Evolutionary conservation across 1,140 invertebrate species (phyloP), one percentile per base, ranked within the genome.

Genomic region (Octopus bimaculoides): DNA sequence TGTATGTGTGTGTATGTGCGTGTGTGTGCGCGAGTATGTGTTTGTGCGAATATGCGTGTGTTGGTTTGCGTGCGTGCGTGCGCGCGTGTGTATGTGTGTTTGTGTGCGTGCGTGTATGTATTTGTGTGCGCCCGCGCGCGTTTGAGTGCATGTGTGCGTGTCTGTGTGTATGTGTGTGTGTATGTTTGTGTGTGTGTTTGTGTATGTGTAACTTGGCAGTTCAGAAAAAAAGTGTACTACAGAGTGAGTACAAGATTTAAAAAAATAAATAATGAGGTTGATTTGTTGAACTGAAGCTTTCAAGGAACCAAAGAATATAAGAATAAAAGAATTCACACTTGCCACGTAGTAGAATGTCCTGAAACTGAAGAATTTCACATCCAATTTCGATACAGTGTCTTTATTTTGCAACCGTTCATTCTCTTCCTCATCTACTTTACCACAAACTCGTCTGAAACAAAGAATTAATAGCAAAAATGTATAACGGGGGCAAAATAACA

Each of bases 261-360:
- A 41, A 41, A 41, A 0, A 41, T 41, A 41, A 41, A 41, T 41
- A 41, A 0, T 41, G 26, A 41, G 2, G 26, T 41, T 0, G 26
- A 41, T 41, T 41, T 41, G 26, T 41, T 41, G 26, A 41, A 41
- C 26, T 41, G 26, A 41, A 41, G 26, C 26, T 41, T 41, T 41
- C 26, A 41, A 41, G 2, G 26, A 41, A 41, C 26, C 26, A 66
- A 66, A n/a, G 61, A 14, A 66, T 12, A n/a, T 66, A 66, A 66
- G 61, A 12, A 66, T 14, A n/a, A 12, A 77, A n/a, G 66, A 17
- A 55, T 69, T 5, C 71, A 10, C 56, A 87, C 82, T 77, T 85
- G 89, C 89, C 82, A 90, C 71, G 78, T 90, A 90, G 77, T 89
- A 90, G 80, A 90, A 87, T 41, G 89, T 90, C 10, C 87, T 87